Base-by-base conservation (phyloP, 2,888 invertebrate genomes). In the Mythimna pallens region DNA sequence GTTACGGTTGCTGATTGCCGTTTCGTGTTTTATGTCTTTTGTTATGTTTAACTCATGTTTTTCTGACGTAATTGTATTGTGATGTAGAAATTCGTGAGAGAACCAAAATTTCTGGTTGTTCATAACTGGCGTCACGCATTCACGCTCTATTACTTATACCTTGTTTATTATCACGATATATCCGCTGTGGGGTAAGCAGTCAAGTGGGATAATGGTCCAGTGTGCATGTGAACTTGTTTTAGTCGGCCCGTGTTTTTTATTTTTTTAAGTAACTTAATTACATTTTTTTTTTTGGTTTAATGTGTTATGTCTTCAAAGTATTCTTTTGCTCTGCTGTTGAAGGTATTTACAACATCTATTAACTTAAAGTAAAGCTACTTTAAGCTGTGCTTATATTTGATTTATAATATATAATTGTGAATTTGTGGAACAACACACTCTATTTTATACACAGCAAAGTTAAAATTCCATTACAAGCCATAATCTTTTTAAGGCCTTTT, bases 1-100 rank as follows among this genome's bases (percentile, higher is more conserved):
- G 94, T 90, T 90, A 93, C 94, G 94, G 89, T 92, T 79, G 81
- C 87, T 90, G 90, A 87, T 89, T 92, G 84, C 86, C 82, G 86
- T 87, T 89, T 89, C 88, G 88, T 92, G 89, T 87, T 92, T 88
- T 90, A 90, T 91, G 89, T 83, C 81, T 88, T 74, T 61, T 86
- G 86, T 84, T 78, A 82, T 86, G 76, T 82, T 86, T 82, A 76
- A 81, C 70, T 84, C 65, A 65, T 81, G 82, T 83, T 78, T 70
- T 76, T 63, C 76, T 87, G 83, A 84, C 81, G 87, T 87, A 86
- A 86, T 70, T 22, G 67, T 68, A 70, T 77, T 77, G 63, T 75
- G 68, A 65, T 82, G 70, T 62, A 58, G 74, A 78, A 74, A 74
- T 85, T 86, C 65, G 73, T 72, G 75, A 85, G 76, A 77, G 57